Evolutionary conservation across 2,888 invertebrate species (phyloP).

Genomic region (Athrips mouffetella): DNA sequence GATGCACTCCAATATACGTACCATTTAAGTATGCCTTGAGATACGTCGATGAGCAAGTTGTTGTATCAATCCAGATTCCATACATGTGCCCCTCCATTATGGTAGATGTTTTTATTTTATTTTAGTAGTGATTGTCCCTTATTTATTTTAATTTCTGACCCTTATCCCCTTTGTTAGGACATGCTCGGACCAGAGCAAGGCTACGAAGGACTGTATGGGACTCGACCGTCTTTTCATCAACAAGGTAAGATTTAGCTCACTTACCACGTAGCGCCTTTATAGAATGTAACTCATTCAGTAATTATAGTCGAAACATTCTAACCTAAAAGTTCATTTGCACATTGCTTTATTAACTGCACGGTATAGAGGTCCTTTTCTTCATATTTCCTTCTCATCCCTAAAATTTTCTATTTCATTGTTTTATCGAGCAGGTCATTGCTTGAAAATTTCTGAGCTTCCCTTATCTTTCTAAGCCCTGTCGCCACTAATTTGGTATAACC

Average conservation of each 20-base stretch:
- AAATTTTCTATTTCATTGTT: too few species aligned
- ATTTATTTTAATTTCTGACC: slow-evolving; percentile 39
- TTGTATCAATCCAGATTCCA: neutral
- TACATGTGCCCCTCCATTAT: slow-evolving; percentile 27
- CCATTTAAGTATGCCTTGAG: neutral
- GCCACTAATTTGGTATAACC: too few species aligned
- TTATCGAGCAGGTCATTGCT: too few species aligned
- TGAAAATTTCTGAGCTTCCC: too few species aligned
- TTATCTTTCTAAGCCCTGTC: too few species aligned
- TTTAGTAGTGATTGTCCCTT: neutral
- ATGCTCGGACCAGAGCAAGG: slow-evolving; percentile 95
- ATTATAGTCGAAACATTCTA: neutral
- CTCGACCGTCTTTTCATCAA: slow-evolving; percentile 93
- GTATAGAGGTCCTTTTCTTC: neutral
- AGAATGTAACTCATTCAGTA: neutral
- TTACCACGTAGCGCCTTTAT: neutral
- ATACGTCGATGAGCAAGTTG: neutral
- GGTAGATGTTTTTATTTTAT: slow-evolving; percentile 8
- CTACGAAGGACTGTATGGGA: slow-evolving; percentile 95
- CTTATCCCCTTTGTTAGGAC: slow-evolving; percentile 81
- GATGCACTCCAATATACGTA: too few species aligned
- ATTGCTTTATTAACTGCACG: slow-evolving; percentile 10
- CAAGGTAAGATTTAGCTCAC: slow-evolving; percentile 81
- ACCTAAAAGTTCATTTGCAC: slow-evolving; percentile 10
- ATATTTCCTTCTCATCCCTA: neutral